Evolutionary conservation across 2,113 vertebrate genomes (phyloP), one percentile per base, ranked within the genome.

Genomic region (Aptenodytes patagonicus): DNA sequence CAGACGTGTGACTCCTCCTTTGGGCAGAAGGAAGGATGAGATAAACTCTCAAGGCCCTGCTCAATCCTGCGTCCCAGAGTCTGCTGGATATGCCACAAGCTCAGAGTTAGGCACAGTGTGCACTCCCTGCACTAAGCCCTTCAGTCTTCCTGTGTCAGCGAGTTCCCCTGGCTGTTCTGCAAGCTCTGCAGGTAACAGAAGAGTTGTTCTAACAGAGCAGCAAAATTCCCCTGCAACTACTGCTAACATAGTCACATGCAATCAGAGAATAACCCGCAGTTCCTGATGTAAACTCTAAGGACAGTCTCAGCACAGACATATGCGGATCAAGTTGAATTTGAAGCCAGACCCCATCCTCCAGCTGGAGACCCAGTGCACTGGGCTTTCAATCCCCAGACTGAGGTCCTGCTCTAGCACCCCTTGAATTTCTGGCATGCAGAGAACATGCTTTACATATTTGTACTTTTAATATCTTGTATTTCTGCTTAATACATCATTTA

Each of bases 21-120:
- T n/a, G 29, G 46, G 80, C 57, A 68, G 29, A 28, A 26, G 65
- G 31, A 88, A 81, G 47, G 49, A 32, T 60, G 38, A 83, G 44
- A 42, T 3, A 46, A 62, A 61, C 19, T 75, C 55, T 28, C 10
- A 32, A 21, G 19, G 11, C 6, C 25, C 57, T 34, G 29, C 17
- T 40, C 20, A 51, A 2, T 71, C 36, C 36, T 31, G 38, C 2
- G 0, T 36, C 32, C 0, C 0, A 21, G 54, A 36, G 19, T 17
- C 60, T 70, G 55, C 28, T 42, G 61, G 38, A 40, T 55, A 34
- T 42, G 20, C 32, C 60, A 62, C 25, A 58, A 58, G 42, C 71
- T 83, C 26, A 62, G 69, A 71, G 13, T 11, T 18, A 51, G 58
- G 22, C 58, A 40, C 0, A 2, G n/a, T 17, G 49, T 58, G 38